Conservation (phyloP, 2,113 vertebrate species). For the Clinocottus analis region DNA sequence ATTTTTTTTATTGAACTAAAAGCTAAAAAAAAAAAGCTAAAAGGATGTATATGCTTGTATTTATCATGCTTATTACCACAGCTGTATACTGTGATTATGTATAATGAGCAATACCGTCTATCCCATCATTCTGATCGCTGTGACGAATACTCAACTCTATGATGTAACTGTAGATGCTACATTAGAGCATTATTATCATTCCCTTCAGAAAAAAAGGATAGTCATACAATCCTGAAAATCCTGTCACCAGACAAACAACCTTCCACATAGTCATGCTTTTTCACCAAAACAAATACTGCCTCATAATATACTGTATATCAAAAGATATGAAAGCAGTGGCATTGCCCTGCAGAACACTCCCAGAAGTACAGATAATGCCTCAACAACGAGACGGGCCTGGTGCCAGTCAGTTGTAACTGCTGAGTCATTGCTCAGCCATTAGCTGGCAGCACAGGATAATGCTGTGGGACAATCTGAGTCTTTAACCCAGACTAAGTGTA, state of each 20-base stretch:
- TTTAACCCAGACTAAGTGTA: not conserved
- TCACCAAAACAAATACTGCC: not conserved
- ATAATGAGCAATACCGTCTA: not conserved
- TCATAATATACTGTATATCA: not conserved
- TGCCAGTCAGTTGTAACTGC: conserved; percentile 34
- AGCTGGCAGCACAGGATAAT: conserved; percentile 10
- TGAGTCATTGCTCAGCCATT: conserved; percentile 59
- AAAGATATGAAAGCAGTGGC: not conserved
- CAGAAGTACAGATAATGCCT: not conserved
- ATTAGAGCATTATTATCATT: not conserved
- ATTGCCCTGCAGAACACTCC: not conserved
- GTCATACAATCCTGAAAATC: not conserved
- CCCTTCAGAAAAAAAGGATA: not conserved
- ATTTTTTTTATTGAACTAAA: not conserved
- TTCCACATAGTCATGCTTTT: not conserved
- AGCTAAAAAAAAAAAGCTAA: too few relatives aligned
- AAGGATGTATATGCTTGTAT: not conserved
- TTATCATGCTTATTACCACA: not conserved
- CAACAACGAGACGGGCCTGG: not conserved
- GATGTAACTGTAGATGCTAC: not conserved
- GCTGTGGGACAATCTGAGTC: not conserved
- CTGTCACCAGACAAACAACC: not conserved
- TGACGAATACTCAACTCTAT: not conserved
- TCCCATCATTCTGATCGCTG: not conserved
- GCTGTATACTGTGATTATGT: conserved; percentile 1